phyloP scores from a whole-genome alignment of 2,113 vertebrate species.

The Channa maculata region DNA sequence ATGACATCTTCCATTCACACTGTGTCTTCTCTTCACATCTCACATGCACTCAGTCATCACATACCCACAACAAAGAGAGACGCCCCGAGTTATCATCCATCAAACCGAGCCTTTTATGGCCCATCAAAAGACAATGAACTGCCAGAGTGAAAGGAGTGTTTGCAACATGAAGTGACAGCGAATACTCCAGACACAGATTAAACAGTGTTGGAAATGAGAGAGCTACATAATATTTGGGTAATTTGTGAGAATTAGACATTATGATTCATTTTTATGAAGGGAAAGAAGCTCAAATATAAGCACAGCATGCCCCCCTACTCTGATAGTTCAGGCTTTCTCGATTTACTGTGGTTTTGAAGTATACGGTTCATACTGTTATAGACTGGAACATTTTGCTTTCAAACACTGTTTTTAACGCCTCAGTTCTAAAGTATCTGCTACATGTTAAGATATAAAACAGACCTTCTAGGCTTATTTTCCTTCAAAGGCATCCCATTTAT shows the following conservation, averaged over 20 bases:
- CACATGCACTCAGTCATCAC: constrained; percentile 74
- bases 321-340: constrained; percentile 49
- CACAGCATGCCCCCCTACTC: constrained; percentile 19
- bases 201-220: constrained; percentile 71
- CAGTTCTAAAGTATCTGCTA: constrained; percentile 38
- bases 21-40: constrained; percentile 72
- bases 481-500: constrained; percentile 45
- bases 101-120: constrained; percentile 77
- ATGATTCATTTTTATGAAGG: constrained; percentile 70
- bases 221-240: constrained; percentile 67
- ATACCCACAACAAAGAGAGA: constrained; percentile 77
- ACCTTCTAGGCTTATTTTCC: constrained; percentile 24
- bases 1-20: constrained; percentile 74
- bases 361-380: constrained; percentile 46
- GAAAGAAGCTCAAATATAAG: constrained; percentile 35
- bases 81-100: constrained; percentile 80
- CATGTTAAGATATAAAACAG: constrained; percentile 60
- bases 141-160: constrained; percentile 73
- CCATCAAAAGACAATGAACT: constrained; percentile 82
- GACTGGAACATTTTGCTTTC: constrained; percentile 44
- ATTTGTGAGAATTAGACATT: constrained; percentile 74
- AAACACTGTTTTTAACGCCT: constrained; percentile 44
- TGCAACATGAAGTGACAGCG: constrained; percentile 75
- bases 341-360: constrained; percentile 70
- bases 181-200: constrained; percentile 76